Evolutionary conservation across 2,797 vertebrate species (phyloP), one percentile per base, ranked within the genome.

Genomic region (Rhodeus uyekii): DNA sequence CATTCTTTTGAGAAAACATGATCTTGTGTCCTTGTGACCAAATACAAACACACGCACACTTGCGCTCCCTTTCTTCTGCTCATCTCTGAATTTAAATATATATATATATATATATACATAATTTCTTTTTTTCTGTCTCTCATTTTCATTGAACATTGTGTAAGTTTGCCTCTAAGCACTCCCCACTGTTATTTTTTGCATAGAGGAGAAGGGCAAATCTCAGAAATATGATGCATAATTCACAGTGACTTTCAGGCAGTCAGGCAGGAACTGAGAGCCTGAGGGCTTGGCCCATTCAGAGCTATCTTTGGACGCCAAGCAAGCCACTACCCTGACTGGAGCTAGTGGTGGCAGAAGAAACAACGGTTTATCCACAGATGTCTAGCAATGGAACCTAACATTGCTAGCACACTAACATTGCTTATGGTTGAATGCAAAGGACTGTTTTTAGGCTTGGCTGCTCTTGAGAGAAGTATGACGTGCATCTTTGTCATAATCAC

Each of bases 221-320:
- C 67, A 84, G 44, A 84, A 82, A 88, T 68, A 74, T 67, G 83
- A 76, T 44, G 46, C 78, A 84, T 80, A 84, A 88, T 78, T 83
- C 73, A 83, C 72, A 83, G 63, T 82, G 84, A 84, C 85, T 87
- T 64, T 61, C 76, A 86, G 71, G 76, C 79, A 82, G 74, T 32
- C 80, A 74, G 36, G 36, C 71, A 81, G 71, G 34, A 55, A 67
- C 29, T 53, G 38, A 38, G 82, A 77, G 76, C 83, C 85, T 77
- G 87, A 86, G 81, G 86, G 84, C 58, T 84, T 68, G 18, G 65
- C 75, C 85, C 79, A 75, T 86, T 89, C 85, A 77, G 82, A 84
- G 87, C 84, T 88, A 86, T 90, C 86, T 90, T 88, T 89, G 86
- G 68, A 61, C 80, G 83, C 42, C 38, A 61, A 61, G 55, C 46